These are phyloP conservation scores for Drosophila nannoptera DNA, from an alignment of 1,140 invertebrate species.

Conservation along the genomic window DNA sequence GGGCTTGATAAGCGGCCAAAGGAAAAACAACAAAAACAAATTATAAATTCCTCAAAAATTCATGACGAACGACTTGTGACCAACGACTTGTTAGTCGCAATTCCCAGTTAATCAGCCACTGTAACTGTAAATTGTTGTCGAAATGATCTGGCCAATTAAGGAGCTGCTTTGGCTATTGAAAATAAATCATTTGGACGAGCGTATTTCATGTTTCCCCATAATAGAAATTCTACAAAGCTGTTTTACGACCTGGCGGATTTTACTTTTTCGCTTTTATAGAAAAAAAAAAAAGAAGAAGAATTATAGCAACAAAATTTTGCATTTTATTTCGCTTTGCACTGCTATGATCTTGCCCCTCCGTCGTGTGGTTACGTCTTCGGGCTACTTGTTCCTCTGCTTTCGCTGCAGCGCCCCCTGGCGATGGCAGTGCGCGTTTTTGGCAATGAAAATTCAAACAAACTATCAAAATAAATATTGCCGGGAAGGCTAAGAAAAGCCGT, in stretches of 20 bases:
- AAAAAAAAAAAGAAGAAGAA: too few species aligned
- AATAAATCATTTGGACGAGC: constrained; percentile 32
- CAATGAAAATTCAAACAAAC: constrained; percentile 37
- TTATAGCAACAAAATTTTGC: too few species aligned
- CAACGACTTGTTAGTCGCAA: constrained; percentile 25
- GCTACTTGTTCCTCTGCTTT: background rate
- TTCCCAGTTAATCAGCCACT: constrained; percentile 23
- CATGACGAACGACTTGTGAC: constrained; percentile 29
- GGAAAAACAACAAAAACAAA: background rate
- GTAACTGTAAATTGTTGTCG: constrained; percentile 7
- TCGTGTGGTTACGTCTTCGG: constrained; percentile 21
- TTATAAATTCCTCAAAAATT: constrained; percentile 24
- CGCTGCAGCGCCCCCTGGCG: constrained; percentile 42
- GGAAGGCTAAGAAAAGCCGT: constrained; percentile 3
- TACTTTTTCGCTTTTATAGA: too few species aligned
- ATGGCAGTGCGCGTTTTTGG: constrained; percentile 30
- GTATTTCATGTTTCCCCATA: constrained; percentile 15
- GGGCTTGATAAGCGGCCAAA: constrained; percentile 2
- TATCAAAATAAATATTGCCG: constrained; percentile 17
- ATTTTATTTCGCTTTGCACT: background rate
- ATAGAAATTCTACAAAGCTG: constrained; percentile 27
- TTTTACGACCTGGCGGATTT: constrained; percentile 25
- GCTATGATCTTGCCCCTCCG: background rate
- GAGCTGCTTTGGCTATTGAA: constrained; percentile 16
- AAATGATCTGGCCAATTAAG: constrained; percentile 29